Evolutionary conservation across 2,888 invertebrate genomes (phyloP), one percentile per base, ranked within the genome.

Genomic region (Trisateles emortualis): DNA sequence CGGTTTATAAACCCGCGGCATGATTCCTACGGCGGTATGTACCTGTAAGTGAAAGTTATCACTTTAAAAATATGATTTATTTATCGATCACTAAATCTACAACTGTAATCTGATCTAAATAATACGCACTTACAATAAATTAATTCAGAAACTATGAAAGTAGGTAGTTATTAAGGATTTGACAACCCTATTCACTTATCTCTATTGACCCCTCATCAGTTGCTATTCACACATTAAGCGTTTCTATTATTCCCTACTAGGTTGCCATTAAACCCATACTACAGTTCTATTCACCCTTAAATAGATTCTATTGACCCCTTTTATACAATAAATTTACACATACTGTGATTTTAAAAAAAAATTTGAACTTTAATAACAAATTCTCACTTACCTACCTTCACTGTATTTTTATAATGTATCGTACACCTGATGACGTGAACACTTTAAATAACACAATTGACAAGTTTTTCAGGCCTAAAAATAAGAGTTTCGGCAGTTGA

Each of bases 251-350:
- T 36, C 51, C 46, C 35, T 44, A 49, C 36, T 54, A 54, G 13
- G 48, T 54, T 49, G 48, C 48, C 44, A 54, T 54, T 54, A 44
- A 47, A 40, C 53, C 48, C 48, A 54, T 49, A 45, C 40, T 49
- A 45, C 2, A 40, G 44, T 43, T 50, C 38, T 51, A 50, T 46
- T 50, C 46, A 42, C 42, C 46, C 56, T 51, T 51, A 38, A 51
- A 43, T 44, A 39, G 42, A 51, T 56, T 56, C 43, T 51, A 47
- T 52, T 56, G 35, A 47, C 47, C 46, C 47, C 51, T 47, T 50
- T 49, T 49, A 49, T 42, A 45, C 39, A 41, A 45, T 30, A 45
- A 45, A 55, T 26, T 43, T 43, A 52, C 52, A 38, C 2, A 22
- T 42, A 47, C 47, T 42, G 47, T 38, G 41, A 47, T 48, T 43